Evolutionary conservation across 2,797 vertebrate genomes (phyloP).

Genomic region (Cetoscarus ocellatus): DNA sequence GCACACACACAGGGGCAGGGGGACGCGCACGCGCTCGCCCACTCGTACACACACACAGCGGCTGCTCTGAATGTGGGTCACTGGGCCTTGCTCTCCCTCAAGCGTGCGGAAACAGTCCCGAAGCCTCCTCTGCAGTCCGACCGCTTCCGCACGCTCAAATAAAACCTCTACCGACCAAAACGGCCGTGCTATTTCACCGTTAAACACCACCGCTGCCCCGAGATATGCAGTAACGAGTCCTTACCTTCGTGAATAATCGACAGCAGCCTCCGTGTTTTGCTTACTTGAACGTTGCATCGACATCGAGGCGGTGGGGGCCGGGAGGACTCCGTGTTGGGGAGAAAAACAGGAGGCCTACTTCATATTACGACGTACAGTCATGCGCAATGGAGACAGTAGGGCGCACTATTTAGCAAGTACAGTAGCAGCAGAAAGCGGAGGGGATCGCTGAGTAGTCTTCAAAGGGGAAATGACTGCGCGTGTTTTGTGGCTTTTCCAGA

Average conservation of each 20-base stretch:
- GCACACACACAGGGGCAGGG: conserved; percentile 18
- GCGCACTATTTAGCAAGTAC: conserved; percentile 81
- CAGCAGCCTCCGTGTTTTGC: conserved; percentile 72
- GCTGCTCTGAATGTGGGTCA: conserved; percentile 86
- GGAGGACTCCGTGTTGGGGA: conserved; percentile 74
- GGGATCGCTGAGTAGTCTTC: conserved; percentile 49
- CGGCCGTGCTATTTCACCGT: neutral
- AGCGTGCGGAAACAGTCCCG: conserved; percentile 84
- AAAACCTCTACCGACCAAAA: conserved; percentile 4
- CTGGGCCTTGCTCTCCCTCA: conserved; percentile 85
- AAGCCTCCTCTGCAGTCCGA: conserved; percentile 77
- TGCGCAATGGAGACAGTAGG: conserved; percentile 83
- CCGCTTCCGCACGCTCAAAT: conserved; percentile 69
- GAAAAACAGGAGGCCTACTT: conserved; percentile 85
- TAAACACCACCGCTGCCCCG: neutral
- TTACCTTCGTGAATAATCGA: conserved; percentile 67
- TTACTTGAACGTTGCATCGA: conserved; percentile 72
- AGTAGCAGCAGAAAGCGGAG: conserved; percentile 58
- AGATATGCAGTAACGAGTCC: conserved; percentile 13
- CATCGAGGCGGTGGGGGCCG: conserved; percentile 73
- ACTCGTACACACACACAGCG: conserved; percentile 69
- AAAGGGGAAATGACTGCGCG: conserved; percentile 57
- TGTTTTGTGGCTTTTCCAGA: conserved; percentile 20
- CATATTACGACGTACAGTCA: conserved; percentile 81
- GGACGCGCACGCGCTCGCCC: conserved; percentile 65